phyloP scores from a whole-genome alignment of 2,888 invertebrate genomes.

The Tridacna gigas region DNA sequence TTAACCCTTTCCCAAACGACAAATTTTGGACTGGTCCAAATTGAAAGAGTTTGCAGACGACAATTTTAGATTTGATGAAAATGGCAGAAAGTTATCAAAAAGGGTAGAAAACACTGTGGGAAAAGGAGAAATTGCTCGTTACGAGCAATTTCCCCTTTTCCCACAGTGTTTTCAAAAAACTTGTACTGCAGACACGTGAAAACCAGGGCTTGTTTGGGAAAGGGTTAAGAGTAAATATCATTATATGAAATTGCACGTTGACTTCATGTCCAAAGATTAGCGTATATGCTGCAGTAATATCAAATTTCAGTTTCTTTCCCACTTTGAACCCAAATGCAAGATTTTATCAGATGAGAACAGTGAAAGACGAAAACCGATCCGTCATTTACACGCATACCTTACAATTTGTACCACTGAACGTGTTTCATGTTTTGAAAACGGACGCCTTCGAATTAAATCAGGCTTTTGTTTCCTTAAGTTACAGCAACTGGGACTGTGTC shows the following conservation, averaged over 20 bases:
- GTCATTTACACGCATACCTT: neutral
- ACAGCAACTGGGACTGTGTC: neutral
- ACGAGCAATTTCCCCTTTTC: too few relatives aligned
- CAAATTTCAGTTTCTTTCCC: neutral
- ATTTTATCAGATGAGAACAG: constrained; percentile 13
- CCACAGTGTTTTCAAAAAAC: too few relatives aligned
- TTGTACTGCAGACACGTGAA: too few relatives aligned
- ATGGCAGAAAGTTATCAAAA: too few relatives aligned
- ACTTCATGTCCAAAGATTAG: neutral
- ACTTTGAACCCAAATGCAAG: neutral
- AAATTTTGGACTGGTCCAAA: too few relatives aligned
- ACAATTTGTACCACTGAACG: neutral
- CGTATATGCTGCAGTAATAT: neutral
- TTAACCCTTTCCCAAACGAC: too few relatives aligned
- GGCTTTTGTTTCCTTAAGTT: constrained; percentile 6
- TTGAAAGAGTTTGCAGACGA: too few relatives aligned
- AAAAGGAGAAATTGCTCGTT: too few relatives aligned
- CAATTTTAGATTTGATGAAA: too few relatives aligned
- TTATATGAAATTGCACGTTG: neutral
- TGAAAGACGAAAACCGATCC: constrained; percentile 5
- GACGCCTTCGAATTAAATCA: neutral
- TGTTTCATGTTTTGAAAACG: constrained; percentile 8
- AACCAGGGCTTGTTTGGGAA: too few relatives aligned
- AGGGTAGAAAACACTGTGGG: too few relatives aligned
- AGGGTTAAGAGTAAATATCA: too few relatives aligned